Conservation (phyloP, 1,140 invertebrate genomes). For the Nasonia longicornis region DNA sequence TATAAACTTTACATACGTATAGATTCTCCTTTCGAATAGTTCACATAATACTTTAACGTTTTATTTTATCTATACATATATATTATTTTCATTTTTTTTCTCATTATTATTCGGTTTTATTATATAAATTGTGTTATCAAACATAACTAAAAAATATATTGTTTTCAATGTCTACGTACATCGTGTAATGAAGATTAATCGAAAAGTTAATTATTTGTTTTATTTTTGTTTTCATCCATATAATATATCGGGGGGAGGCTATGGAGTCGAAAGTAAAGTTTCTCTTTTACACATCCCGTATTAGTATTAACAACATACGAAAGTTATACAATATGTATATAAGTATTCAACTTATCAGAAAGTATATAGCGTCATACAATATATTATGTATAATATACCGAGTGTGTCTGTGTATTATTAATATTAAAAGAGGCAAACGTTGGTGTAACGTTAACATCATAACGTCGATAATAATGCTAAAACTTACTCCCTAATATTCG, state of each 20-base stretch:
- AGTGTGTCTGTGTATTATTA: constrained; percentile 5
- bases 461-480: constrained; percentile 36
- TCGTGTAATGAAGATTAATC: constrained; percentile 28
- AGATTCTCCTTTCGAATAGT: constrained; percentile 36
- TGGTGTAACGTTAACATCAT: constrained; percentile 40
- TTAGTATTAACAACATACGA: constrained; percentile 13
- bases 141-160: constrained; percentile 41
- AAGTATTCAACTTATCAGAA: constrained; percentile 12
- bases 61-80: constrained; percentile 21
- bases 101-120: background rate
- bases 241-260: background rate
- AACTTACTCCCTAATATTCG: constrained; percentile 37
- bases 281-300: background rate
- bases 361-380: background rate
- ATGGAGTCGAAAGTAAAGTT: background rate
- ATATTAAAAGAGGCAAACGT: constrained; percentile 46
- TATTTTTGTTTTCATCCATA: background rate
- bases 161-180: constrained; percentile 27
- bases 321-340: constrained; percentile 24
- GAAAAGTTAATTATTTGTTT: constrained; percentile 5
- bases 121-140: constrained; percentile 43
- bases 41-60: constrained; percentile 37
- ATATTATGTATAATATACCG: constrained; percentile 14
- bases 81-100: constrained; percentile 20
- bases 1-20: constrained; percentile 44